Conservation (phyloP, 92 coral and sea anemone genomes). For the Palythoa grandiflora region DNA sequence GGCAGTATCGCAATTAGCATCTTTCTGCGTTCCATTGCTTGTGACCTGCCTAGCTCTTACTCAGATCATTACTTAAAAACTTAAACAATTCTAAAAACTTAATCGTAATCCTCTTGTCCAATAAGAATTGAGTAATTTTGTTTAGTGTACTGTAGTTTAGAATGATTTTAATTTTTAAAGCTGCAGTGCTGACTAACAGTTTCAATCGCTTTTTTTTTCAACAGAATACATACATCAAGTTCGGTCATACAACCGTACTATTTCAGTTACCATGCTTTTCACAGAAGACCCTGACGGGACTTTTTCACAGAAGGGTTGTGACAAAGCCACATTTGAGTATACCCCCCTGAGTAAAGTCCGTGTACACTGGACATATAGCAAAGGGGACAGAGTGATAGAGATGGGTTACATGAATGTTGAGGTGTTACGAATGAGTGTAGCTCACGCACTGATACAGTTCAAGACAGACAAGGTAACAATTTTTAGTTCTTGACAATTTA, state of each 20-base stretch:
- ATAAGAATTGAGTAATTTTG: no score
- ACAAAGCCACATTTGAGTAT: conserved; percentile 64
- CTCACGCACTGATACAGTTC: conserved; percentile 40
- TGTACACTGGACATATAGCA: conserved; percentile 98
- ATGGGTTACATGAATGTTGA: conserved; percentile 98
- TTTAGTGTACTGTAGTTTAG: no score
- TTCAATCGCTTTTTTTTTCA: not conserved
- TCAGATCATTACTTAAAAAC: no score
- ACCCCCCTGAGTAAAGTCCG: conserved; percentile 84
- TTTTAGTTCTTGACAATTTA: not conserved
- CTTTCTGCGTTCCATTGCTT: no score
- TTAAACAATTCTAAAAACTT: no score
- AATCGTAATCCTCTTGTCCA: no score
- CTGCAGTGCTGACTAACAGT: not conserved
- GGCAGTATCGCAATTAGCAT: no score
- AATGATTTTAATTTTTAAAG: no score
- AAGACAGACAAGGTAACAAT: conserved; percentile 51
- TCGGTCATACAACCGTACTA: conserved; percentile 87
- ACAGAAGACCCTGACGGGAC: conserved; percentile 78
- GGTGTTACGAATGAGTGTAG: conserved; percentile 70
- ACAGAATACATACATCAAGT: conserved; percentile 95
- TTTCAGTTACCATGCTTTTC: conserved; percentile 95
- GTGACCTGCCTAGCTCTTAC: no score
- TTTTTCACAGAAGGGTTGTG: conserved; percentile 79
- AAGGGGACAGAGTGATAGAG: conserved; percentile 90